Evolutionary conservation across 1,140 invertebrate species (phyloP).

Genomic region (Hycleus cichorii): DNA sequence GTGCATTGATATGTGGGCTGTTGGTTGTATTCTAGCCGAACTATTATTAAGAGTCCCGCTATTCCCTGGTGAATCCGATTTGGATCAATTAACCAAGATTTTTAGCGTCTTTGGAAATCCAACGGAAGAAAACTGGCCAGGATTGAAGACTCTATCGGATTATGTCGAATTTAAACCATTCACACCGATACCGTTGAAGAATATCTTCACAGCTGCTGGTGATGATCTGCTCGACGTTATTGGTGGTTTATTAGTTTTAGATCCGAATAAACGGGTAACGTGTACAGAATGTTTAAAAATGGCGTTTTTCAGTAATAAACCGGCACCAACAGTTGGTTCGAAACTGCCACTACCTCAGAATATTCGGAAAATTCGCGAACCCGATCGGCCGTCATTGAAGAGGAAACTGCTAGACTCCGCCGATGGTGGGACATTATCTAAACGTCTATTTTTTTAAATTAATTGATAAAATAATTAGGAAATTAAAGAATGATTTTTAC

Average conservation of each 20-base stretch:
- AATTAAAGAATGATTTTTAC: not conserved
- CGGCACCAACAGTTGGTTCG: conserved; percentile 72
- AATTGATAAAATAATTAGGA: not conserved
- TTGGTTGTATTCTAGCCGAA: conserved; percentile 97
- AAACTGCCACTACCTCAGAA: conserved; percentile 72
- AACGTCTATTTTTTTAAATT: conserved; percentile 46
- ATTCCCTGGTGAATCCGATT: conserved; percentile 91
- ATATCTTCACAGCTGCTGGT: conserved; percentile 92
- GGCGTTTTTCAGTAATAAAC: conserved; percentile 83
- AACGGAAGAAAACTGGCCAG: conserved; percentile 86
- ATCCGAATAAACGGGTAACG: conserved; percentile 77
- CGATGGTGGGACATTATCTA: conserved; percentile 60
- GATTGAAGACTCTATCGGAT: conserved; percentile 77
- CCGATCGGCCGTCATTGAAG: conserved; percentile 64
- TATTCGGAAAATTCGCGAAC: conserved; percentile 49
- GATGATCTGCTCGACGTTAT: conserved; percentile 89
- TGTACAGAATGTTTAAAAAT: conserved; percentile 75
- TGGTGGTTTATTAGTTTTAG: conserved; percentile 68
- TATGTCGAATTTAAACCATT: conserved; percentile 90
- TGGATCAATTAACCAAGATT: conserved; percentile 93
- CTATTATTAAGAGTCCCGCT: conserved; percentile 86
- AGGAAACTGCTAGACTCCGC: conserved; percentile 63
- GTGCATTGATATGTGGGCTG: conserved; percentile 98
- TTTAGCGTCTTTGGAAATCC: conserved; percentile 91
- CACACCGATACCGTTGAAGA: conserved; percentile 71